Evolutionary conservation across 1,140 invertebrate species (phyloP).

Genomic region (Zaprionus ghesquierei): DNA sequence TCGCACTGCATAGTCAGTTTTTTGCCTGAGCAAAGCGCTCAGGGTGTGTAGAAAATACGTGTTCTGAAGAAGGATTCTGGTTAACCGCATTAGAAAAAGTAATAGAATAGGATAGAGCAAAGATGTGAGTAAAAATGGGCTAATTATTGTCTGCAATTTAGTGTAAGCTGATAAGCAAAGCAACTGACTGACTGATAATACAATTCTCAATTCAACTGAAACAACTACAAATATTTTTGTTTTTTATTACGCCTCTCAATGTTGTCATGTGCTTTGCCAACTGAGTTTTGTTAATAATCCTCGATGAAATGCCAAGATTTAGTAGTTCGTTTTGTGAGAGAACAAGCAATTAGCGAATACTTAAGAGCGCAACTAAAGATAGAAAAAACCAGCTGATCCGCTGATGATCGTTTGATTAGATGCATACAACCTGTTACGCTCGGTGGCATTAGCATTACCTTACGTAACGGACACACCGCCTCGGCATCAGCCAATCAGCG

Average conservation of each 20-base stretch:
- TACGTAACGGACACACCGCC: constrained; percentile 48
- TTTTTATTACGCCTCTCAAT: background rate
- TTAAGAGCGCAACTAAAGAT: background rate
- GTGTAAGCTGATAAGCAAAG: constrained; percentile 1
- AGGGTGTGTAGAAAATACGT: background rate
- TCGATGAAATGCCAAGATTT: too few species aligned
- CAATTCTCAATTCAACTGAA: background rate
- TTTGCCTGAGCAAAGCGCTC: background rate
- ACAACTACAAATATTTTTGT: background rate
- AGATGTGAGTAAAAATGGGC: background rate
- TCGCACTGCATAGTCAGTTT: background rate
- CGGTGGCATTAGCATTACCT: constrained; percentile 31
- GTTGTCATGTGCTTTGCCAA: too few species aligned
- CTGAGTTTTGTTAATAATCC: too few species aligned
- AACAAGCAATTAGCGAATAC: background rate
- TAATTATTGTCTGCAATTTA: background rate
- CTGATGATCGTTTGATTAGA: background rate
- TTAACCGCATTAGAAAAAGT: background rate
- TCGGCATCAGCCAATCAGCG: constrained; percentile 26
- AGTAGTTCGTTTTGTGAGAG: too few species aligned
- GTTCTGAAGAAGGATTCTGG: background rate
- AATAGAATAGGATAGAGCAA: background rate
- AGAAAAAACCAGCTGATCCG: background rate
- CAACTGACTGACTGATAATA: constrained; percentile 4
- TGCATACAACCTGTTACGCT: constrained; percentile 9